Evolutionary conservation across 2,888 invertebrate species (phyloP), one percentile per base, ranked within the genome.

Genomic region (Mechanitis messenoides): DNA sequence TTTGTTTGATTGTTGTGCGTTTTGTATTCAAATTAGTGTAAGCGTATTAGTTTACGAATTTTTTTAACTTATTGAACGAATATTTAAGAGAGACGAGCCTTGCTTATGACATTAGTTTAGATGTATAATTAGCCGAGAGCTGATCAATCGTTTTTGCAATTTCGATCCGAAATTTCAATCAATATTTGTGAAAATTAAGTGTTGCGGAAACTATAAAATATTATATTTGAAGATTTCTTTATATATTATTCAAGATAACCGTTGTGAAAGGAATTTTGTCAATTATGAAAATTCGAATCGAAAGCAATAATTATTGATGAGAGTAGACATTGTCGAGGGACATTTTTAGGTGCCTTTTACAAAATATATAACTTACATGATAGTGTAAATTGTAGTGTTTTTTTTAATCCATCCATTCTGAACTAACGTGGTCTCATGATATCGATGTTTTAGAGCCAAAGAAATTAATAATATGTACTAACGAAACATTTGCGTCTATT

Each of bases 51-150:
- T 78, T 75, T 77, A 82, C 76, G 64, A 65, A 66, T 70, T 72
- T 81, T 82, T 84, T 82, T 86, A 78, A 88, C 84, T 89, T 87
- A 87, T 90, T 88, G 77, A 87, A 83, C 76, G 80, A 81, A 82
- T 86, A 85, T 83, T 79, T 85, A 85, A 85, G 82, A 90, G 87
- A 90, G 89, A 89, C 89, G 89, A 87, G 87, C 89, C 86, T 88
- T 88, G 89, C 89, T 90, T 90, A 88, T 79, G 81, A 81, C 68
- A 78, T 81, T 88, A 89, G 85, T 81, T 84, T 87, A 90, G 87
- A 81, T 82, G 74, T 85, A 80, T 74, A 78, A 78, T 81, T 81
- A 79, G 82, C 80, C 72, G 75, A 76, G 77, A 77, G 74, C 59
- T 61, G 63, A 64, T 68, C 71, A 61, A 67, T 77, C 76, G 75